phyloP scores from a whole-genome alignment of 2,888 invertebrate species.

The Trissolcus japonicus region DNA sequence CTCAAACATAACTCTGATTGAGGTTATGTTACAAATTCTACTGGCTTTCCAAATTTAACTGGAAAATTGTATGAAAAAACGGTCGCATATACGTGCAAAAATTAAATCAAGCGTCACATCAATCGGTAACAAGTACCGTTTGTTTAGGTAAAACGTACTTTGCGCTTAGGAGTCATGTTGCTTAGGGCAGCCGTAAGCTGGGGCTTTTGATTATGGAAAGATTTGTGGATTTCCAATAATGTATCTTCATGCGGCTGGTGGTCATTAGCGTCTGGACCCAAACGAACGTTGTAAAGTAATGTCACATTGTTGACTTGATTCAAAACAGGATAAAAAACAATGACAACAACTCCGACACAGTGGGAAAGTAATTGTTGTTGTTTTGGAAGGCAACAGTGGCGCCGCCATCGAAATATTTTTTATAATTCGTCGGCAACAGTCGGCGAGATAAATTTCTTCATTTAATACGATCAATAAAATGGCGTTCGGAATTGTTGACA shows the following conservation, averaged over 20 bases:
- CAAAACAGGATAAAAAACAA: conserved; percentile 10
- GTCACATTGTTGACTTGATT: conserved; percentile 13
- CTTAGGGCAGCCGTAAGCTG: conserved; percentile 10
- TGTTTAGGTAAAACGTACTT: conserved; percentile 61
- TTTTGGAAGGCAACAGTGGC: too few species aligned
- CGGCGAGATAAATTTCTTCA: too few species aligned
- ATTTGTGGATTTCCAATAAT: background rate
- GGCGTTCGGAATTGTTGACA: too few species aligned
- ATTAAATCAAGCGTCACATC: background rate
- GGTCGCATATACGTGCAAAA: background rate
- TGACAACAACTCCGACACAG: conserved; percentile 7
- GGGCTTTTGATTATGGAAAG: conserved; percentile 13
- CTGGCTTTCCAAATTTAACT: background rate
- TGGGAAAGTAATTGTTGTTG: too few species aligned
- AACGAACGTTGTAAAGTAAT: conserved; percentile 1
- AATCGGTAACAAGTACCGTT: background rate
- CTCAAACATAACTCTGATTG: background rate
- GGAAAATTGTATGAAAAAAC: background rate
- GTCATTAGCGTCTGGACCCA: background rate
- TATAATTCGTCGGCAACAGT: too few species aligned
- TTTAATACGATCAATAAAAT: too few species aligned
- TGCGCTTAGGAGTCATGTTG: conserved; percentile 73
- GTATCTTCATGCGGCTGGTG: conserved; percentile 1
- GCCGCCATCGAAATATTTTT: too few species aligned
- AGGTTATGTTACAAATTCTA: conserved; percentile 10